Evolutionary conservation across 2,113 vertebrate genomes (phyloP).

Genomic region (Megaleporinus macrocephalus): DNA sequence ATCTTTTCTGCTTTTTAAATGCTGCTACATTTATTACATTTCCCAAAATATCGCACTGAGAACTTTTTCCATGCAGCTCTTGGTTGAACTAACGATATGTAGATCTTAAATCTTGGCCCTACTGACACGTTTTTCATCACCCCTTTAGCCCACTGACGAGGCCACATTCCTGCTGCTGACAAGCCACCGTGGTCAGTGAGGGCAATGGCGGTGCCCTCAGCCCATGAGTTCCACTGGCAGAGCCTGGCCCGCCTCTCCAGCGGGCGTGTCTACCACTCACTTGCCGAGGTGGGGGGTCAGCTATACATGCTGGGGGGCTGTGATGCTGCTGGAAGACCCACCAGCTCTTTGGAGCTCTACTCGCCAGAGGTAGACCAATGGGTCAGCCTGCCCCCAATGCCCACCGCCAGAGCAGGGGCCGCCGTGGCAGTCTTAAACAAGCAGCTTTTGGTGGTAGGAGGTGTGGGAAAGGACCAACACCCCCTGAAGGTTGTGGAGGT

Average conservation of each 20-base stretch:
- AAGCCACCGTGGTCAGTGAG: not conserved
- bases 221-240: conserved; percentile 94
- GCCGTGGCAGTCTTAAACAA: conserved; percentile 89
- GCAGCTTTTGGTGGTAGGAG: conserved; percentile 92
- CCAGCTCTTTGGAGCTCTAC: conserved; percentile 87
- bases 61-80: not conserved
- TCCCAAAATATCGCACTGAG: not conserved
- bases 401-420: conserved; percentile 89
- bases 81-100: not conserved
- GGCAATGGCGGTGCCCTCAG: conserved; percentile 84
- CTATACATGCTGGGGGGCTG: conserved; percentile 94
- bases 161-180: conserved; percentile 7
- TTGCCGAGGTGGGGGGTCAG: conserved; percentile 88
- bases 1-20: no score
- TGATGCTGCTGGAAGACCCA: conserved; percentile 85
- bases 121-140: not conserved
- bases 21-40: not conserved
- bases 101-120: not conserved
- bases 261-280: conserved; percentile 88
- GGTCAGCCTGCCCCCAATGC: conserved; percentile 86
- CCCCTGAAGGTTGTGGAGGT: conserved; percentile 93
- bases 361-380: conserved; percentile 92
- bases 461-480: conserved; percentile 87
- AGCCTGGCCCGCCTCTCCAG: conserved; percentile 86
- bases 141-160: not conserved